Evolutionary conservation across 2,113 vertebrate genomes (phyloP).

Genomic region (Pygoscelis antarcticus): DNA sequence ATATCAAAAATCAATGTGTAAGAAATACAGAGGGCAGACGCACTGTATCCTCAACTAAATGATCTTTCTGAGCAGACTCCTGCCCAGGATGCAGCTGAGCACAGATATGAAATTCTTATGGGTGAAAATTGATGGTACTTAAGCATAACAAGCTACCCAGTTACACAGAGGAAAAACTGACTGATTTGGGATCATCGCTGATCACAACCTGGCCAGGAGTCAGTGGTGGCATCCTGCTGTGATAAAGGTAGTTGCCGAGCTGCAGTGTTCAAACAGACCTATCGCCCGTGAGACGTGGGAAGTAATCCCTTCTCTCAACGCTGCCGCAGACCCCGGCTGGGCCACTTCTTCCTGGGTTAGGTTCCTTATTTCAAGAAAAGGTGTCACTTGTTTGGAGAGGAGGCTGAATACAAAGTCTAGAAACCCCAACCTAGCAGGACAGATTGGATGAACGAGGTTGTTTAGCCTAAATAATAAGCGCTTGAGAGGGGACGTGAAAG

Average conservation of each 20-base stretch:
- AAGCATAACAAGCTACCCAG: not conserved
- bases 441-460: not conserved
- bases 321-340: fast-evolving
- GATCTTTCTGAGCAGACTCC: not conserved
- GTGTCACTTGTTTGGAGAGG: not conserved
- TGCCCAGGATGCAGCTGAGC: not conserved
- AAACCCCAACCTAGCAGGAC: not conserved
- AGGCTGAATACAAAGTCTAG: not conserved
- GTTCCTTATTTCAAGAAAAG: not conserved
- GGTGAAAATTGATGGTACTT: not conserved
- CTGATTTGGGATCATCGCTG: not conserved
- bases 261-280: not conserved
- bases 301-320: not conserved
- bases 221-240: not conserved
- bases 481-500: conserved; percentile 38
- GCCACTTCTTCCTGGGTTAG: not conserved
- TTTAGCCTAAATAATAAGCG: conserved; percentile 21
- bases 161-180: not conserved
- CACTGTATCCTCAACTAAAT: not conserved
- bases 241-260: not conserved
- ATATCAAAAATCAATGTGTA: not conserved
- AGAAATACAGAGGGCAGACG: not conserved
- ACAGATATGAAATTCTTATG: not conserved
- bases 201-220: not conserved
- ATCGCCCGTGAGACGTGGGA: not conserved